A percentile compares a stretch with the other conserved stretches of the same genome.
These are phyloP conservation scores for Peromyscus nudipes DNA, from an alignment of 2,797 vertebrate species.

Conservation along the genomic window DNA sequence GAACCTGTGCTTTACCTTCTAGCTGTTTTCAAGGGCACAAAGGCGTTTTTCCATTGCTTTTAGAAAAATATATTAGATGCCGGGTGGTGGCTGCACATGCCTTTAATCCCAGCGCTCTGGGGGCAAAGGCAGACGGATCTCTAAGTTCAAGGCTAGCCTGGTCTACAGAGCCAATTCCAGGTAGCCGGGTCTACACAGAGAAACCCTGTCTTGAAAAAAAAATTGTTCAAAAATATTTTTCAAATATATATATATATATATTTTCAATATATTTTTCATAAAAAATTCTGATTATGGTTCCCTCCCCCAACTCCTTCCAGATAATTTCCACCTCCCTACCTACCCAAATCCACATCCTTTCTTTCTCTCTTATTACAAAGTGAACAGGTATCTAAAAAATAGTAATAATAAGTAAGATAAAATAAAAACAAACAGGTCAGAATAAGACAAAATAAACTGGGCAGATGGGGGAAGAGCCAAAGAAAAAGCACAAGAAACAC, in stretches of 20 bases:
- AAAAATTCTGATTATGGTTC: background rate
- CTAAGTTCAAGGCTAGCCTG: no score
- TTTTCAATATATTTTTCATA: background rate
- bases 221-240: no score
- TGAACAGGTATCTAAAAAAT: background rate
- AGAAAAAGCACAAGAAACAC: background rate
- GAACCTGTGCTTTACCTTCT: background rate
- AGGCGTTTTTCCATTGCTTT: background rate
- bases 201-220: no score
- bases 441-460: background rate
- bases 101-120: no score
- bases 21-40: background rate
- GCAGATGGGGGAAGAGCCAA: rapidly evolving
- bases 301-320: no score
- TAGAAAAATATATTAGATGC: background rate
- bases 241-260: no score
- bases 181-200: no score
- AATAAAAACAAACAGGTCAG: no score
- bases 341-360: background rate
- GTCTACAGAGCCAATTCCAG: no score
- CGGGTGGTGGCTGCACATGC: no score
- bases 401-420: background rate
- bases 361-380: background rate
- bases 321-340: background rate
- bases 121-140: no score